A percentile compares a stretch with the other conserved stretches of the same genome.
Conservation (phyloP, 2,797 vertebrate species). For the Ceyx erithaca region DNA sequence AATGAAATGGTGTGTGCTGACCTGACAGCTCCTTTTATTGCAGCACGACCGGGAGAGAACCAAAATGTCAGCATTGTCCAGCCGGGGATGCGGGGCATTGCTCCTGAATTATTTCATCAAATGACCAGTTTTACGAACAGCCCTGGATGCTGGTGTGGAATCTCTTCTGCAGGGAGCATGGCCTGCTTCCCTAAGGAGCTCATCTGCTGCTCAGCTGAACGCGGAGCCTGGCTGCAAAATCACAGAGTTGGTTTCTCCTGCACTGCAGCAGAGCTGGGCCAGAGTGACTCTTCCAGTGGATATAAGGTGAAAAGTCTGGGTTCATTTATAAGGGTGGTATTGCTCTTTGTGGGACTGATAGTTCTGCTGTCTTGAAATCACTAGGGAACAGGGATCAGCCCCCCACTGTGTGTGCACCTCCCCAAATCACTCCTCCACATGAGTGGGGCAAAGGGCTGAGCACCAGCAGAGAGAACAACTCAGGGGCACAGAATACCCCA, state of each 20-base stretch:
- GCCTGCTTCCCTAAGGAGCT: background rate
- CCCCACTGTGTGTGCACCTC: background rate
- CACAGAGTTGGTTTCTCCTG: rapidly evolving
- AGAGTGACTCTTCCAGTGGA: background rate
- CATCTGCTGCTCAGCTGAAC: background rate
- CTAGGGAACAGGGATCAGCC: background rate
- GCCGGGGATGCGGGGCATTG: background rate
- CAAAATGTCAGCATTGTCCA: background rate
- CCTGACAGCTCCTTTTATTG: background rate
- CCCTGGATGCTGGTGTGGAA: background rate
- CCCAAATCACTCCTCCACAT: rapidly evolving
- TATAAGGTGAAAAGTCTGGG: background rate
- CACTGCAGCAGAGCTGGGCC: rapidly evolving
- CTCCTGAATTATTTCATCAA: background rate
- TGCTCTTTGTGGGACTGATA: background rate
- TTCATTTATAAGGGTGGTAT: background rate
- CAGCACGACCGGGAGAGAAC: background rate
- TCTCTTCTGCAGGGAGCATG: background rate
- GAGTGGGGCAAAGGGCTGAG: background rate
- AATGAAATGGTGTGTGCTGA: background rate
- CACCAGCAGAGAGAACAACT: background rate
- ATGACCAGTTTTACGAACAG: background rate
- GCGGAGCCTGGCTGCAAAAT: background rate
- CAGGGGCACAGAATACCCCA: background rate
- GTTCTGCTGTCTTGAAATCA: background rate